Evolutionary conservation across 2,888 invertebrate genomes (phyloP).

Genomic region (Graphium colonna): DNA sequence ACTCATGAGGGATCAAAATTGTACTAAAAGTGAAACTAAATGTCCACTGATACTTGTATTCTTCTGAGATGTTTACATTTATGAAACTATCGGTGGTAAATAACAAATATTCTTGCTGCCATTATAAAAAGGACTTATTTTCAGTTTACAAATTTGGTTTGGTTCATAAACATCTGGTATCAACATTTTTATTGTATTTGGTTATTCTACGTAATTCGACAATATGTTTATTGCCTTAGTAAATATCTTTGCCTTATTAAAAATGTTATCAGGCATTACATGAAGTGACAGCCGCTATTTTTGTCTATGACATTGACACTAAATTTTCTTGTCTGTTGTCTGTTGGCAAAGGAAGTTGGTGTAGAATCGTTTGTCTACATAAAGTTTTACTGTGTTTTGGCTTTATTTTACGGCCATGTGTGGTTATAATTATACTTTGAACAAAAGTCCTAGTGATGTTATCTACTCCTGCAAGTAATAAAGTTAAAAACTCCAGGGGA

Average conservation of each 20-base stretch:
- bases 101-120: too few relatives aligned
- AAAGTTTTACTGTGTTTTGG: slow-evolving; percentile 63
- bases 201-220: background rate
- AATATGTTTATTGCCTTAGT: too few relatives aligned
- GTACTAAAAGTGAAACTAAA: too few relatives aligned
- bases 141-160: too few relatives aligned
- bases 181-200: background rate
- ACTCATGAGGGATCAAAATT: too few relatives aligned
- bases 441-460: slow-evolving; percentile 79
- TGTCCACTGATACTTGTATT: too few relatives aligned
- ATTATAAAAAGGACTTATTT: too few relatives aligned
- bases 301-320: slow-evolving; percentile 40
- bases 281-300: slow-evolving; percentile 28
- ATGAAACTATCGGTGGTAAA: too few relatives aligned
- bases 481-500: slow-evolving; percentile 81
- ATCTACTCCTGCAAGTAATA: slow-evolving; percentile 83
- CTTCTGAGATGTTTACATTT: too few relatives aligned
- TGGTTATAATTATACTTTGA: slow-evolving; percentile 52
- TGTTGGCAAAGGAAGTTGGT: slow-evolving; percentile 38
- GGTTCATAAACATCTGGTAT: too few relatives aligned
- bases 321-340: slow-evolving; percentile 44
- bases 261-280: slow-evolving; percentile 22
- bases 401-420: slow-evolving; percentile 71
- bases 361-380: slow-evolving; percentile 35
- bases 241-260: too few relatives aligned